Conservation (phyloP, 53 echinoderm and acorn worm genomes). For the Antedon mediterranea region DNA sequence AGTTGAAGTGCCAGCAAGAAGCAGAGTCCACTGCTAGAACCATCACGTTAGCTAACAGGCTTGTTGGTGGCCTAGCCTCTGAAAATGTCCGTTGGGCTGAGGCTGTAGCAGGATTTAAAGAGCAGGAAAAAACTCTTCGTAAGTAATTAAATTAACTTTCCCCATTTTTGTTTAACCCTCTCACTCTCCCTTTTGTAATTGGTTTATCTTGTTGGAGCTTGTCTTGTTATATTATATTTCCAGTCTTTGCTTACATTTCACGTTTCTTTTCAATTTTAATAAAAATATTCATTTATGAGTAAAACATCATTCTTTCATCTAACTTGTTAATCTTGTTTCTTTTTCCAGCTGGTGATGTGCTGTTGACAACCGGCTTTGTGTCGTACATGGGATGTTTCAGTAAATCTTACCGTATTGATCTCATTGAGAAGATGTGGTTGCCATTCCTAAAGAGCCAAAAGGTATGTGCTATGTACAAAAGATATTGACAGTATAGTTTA, state of each 20-base stretch:
- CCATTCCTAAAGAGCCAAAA: slow-evolving; percentile 76
- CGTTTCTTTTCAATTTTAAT: no score
- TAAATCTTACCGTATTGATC: slow-evolving; percentile 70
- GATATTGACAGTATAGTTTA: no score
- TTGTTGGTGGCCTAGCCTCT: slow-evolving; percentile 92
- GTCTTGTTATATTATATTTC: neutral
- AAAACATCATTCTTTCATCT: no score
- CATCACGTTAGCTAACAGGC: slow-evolving; percentile 90
- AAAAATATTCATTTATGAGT: neutral
- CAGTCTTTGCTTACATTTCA: neutral
- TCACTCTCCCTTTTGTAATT: no score
- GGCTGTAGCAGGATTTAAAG: slow-evolving; percentile 81
- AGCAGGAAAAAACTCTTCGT: slow-evolving; percentile 87
- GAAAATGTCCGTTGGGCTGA: slow-evolving; percentile 99
- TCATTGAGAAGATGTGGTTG: slow-evolving; percentile 89
- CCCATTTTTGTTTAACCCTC: no score
- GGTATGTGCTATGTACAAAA: slow-evolving; percentile 34
- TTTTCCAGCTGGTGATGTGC: slow-evolving; percentile 81
- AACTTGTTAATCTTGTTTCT: slow-evolving; percentile 2
- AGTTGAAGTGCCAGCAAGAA: slow-evolving; percentile 93
- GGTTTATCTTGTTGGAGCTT: no score
- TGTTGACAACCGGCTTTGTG: slow-evolving; percentile 93
- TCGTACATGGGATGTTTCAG: slow-evolving; percentile 96
- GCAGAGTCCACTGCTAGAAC: slow-evolving; percentile 67
- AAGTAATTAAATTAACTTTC: slow-evolving; percentile 17